Evolutionary conservation across 2,888 invertebrate species (phyloP), one percentile per base, ranked within the genome.

Genomic region (Apamea sordens): DNA sequence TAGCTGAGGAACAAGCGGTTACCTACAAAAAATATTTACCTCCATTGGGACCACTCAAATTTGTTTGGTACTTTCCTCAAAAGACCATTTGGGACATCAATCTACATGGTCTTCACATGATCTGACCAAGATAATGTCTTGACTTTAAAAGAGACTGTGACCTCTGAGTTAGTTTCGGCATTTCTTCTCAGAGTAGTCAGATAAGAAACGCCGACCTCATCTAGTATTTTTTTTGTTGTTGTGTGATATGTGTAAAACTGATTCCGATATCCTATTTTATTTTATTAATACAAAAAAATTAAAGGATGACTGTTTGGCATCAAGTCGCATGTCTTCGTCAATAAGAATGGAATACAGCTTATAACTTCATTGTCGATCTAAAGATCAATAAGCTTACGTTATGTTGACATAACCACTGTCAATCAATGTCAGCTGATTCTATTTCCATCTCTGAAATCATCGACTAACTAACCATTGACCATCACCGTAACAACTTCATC

Each of bases 391-490:
- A 24, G 36, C 36, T 36, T 32, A 56, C 8, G 8, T 70, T 56
- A 77, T 13, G 18, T 76, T 59, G 32, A 44, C 7, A 13, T 28
- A 44, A 32, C 24, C 41, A 53, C n/a, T n/a, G 36, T 59, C 65
- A 64, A n/a, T 32, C 56, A 47, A 73, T 36, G 47, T 59, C 36
- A 74, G 47, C 10, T 18, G 59, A 44, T 68, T 61, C 53, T 83
- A 53, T 80, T 77, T 83, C n/a, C 53, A 28, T 68, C 15, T 53
- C 50, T 76, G 59, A 80, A 76, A 75, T 80, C 79, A 80, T 76
- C 32, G 77, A 36, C 21, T n/a, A 61, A 61, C 36, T 44, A 53
- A 59, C 28, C 15, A 53, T 5, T 68, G 36, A 44, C 47, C 50
- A 44, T 61, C 68, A 68, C 32, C 61, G 32, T 28, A 53, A 32